These are phyloP conservation scores for Pollenia labialis DNA, from an alignment of 2,888 invertebrate species.

Conservation along the genomic window DNA sequence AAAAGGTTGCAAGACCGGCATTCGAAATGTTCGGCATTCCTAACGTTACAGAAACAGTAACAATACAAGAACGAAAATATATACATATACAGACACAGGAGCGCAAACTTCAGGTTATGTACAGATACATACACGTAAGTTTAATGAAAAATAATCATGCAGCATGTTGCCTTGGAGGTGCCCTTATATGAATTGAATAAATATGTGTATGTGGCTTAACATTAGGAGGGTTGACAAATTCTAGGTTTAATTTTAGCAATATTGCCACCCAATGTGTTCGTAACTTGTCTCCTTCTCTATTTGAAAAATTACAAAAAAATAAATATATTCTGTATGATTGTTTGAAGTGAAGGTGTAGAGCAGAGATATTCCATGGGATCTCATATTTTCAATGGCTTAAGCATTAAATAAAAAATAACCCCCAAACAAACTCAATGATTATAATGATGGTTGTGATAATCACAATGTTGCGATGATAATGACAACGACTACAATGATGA, in stretches of 20 bases:
- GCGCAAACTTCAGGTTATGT: not conserved
- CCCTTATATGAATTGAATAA: not conserved
- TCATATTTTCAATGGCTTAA: slow-evolving; percentile 63
- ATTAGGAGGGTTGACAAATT: slow-evolving; percentile 60
- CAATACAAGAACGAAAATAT: slow-evolving; percentile 16
- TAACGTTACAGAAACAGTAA: slow-evolving; percentile 26
- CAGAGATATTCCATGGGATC: slow-evolving; percentile 39
- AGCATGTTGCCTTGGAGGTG: slow-evolving; percentile 1
- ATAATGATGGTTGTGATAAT: slow-evolving; percentile 38
- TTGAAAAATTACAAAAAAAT: not conserved
- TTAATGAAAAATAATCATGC: slow-evolving; percentile 21
- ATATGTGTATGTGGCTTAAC: slow-evolving; percentile 25
- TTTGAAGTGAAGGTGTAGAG: not conserved
- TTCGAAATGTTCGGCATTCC: slow-evolving; percentile 51
- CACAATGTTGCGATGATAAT: slow-evolving; percentile 37
- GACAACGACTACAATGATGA: slow-evolving; percentile 33
- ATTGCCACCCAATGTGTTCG: slow-evolving; percentile 17
- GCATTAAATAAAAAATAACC: slow-evolving; percentile 39
- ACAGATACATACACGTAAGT: not conserved
- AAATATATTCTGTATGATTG: not conserved
- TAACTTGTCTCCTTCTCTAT: not conserved
- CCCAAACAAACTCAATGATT: slow-evolving; percentile 14
- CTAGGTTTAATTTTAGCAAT: slow-evolving; percentile 54
- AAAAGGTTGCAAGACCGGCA: slow-evolving; percentile 21
- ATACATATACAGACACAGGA: not conserved